Percentiles rank a stretch among this genome's conserved stretches.
Conservation (phyloP, 1,140 invertebrate genomes). For the Rhyacophila brunnea region DNA sequence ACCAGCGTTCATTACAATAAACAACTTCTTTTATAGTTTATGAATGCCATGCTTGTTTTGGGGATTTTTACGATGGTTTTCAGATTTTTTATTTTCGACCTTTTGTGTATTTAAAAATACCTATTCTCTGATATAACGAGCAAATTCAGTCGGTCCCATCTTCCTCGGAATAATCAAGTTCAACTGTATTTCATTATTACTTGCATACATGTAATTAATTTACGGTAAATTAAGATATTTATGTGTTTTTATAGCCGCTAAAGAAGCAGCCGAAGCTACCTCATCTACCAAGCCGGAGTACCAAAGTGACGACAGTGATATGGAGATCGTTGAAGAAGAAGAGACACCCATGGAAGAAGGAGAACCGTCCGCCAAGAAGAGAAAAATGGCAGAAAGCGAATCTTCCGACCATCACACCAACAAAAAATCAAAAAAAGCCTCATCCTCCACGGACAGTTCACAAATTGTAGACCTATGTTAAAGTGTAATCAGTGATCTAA, state of each 20-base stretch:
- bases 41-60: too few relatives aligned
- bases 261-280: conserved; percentile 18
- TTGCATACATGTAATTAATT: too few relatives aligned
- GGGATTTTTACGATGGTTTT: too few relatives aligned
- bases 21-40: too few relatives aligned
- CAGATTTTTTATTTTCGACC: too few relatives aligned
- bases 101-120: too few relatives aligned
- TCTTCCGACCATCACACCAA: conserved; percentile 7
- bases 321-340: conserved; percentile 53
- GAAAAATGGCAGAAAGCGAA: conserved; percentile 16
- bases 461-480: conserved; percentile 32
- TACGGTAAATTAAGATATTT: conserved; percentile 6
- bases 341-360: conserved; percentile 25
- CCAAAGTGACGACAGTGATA: conserved; percentile 52
- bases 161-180: too few relatives aligned
- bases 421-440: conserved; percentile 20
- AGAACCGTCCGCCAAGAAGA: conserved; percentile 19
- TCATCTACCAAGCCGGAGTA: conserved; percentile 24
- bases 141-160: too few relatives aligned
- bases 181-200: too few relatives aligned
- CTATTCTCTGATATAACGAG: too few relatives aligned
- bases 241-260: conserved; percentile 24
- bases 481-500: neutral
- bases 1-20: too few relatives aligned
- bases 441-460: conserved; percentile 13